Percentiles rank a stretch among this genome's conserved stretches.
phyloP scores from a whole-genome alignment of 1,140 invertebrate genomes.

The Planococcus citri region DNA sequence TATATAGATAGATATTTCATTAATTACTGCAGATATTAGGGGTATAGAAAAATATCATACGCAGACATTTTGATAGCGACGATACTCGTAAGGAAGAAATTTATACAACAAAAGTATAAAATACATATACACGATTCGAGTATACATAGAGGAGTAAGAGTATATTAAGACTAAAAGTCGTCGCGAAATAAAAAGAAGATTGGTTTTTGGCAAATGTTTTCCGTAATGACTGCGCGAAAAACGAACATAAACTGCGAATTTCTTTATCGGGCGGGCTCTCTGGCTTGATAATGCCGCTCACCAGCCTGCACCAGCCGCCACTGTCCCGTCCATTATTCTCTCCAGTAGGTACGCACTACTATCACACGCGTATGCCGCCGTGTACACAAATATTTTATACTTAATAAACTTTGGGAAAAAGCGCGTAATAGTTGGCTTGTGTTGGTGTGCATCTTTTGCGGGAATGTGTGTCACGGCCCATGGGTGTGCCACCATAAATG shows the following conservation, averaged over 20 bases:
- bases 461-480: constrained; percentile 18
- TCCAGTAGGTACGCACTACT: not conserved
- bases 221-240: not conserved
- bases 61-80: too few species aligned
- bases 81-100: too few species aligned
- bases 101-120: too few species aligned
- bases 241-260: not conserved
- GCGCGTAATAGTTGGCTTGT: constrained; percentile 10
- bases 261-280: not conserved
- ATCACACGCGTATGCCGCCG: not conserved
- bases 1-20: too few species aligned
- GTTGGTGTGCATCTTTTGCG: constrained; percentile 16
- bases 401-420: constrained; percentile 12
- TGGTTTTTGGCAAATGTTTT: not conserved
- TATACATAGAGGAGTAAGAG: too few species aligned
- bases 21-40: too few species aligned
- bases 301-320: not conserved
- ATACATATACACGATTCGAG: too few species aligned
- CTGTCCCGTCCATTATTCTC: constrained; percentile 5
- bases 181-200: too few species aligned
- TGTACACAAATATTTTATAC: constrained; percentile 12
- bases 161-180: too few species aligned
- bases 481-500: constrained; percentile 19
- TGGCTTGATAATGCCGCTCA: not conserved
- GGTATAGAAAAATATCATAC: too few species aligned